Conservation (phyloP, 2,888 invertebrate species). For the Hartigia nigra region DNA sequence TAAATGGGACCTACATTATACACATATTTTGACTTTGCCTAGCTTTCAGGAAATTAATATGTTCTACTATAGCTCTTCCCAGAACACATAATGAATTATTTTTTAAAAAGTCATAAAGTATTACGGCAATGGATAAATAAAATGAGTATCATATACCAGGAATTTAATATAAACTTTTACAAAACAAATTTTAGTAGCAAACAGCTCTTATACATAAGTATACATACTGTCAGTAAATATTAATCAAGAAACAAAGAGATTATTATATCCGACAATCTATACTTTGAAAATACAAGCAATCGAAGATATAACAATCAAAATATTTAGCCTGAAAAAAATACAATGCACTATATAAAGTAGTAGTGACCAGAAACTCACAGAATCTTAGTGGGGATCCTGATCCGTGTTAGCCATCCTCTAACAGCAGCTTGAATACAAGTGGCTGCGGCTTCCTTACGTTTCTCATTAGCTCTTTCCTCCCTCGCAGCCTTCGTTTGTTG, state of each 20-base stretch:
- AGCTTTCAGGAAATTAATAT: neutral
- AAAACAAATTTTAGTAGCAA: neutral
- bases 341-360: neutral
- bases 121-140: too few relatives aligned
- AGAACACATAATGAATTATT: neutral
- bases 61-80: neutral
- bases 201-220: neutral
- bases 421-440: slow-evolving; percentile 80
- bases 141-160: neutral
- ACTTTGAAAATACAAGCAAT: slow-evolving; percentile 1
- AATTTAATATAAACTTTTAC: neutral
- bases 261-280: neutral
- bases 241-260: neutral
- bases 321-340: neutral
- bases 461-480: slow-evolving; percentile 88
- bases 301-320: neutral
- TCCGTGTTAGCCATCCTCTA: slow-evolving; percentile 80
- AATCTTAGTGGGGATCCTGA: slow-evolving; percentile 73
- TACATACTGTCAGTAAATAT: neutral
- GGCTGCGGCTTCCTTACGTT: slow-evolving; percentile 81
- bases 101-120: too few relatives aligned
- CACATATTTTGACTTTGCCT: neutral
- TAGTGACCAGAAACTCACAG: slow-evolving; percentile 71
- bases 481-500: slow-evolving; percentile 92
- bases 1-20: neutral